Evolutionary conservation across 2,888 invertebrate species (phyloP).

Genomic region (Dryocosmus kuriphilus): DNA sequence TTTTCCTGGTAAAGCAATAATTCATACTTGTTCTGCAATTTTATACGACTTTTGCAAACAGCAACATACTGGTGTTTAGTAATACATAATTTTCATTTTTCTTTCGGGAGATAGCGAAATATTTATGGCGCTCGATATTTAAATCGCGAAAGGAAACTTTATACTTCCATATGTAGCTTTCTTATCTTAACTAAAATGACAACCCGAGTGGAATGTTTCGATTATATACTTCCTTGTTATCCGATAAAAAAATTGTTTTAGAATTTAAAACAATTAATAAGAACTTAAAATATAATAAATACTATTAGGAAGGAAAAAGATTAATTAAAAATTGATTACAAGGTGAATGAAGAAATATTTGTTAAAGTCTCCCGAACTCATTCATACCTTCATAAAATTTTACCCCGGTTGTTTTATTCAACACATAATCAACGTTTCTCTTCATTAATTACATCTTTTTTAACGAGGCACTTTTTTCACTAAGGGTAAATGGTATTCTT

Average conservation of each 20-base stretch:
- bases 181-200: not conserved
- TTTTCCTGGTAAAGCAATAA: not conserved
- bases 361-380: not conserved
- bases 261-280: not conserved
- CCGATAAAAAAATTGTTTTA: no score
- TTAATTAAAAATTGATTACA: not conserved
- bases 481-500: not conserved
- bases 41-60: not conserved
- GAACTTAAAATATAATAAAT: not conserved
- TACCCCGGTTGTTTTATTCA: not conserved
- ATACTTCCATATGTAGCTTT: no score
- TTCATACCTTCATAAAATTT: not conserved
- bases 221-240: no score
- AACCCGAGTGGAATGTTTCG: not conserved
- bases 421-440: not conserved
- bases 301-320: not conserved
- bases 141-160: no score
- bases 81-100: not conserved
- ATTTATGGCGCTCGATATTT: slow-evolving; percentile 4
- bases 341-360: not conserved
- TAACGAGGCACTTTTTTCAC: not conserved
- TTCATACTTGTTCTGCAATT: not conserved
- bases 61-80: not conserved
- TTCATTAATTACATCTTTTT: not conserved
- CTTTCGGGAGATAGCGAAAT: not conserved